Conservation (phyloP, 1,140 invertebrate species). For the Zaprionus inermis region DNA sequence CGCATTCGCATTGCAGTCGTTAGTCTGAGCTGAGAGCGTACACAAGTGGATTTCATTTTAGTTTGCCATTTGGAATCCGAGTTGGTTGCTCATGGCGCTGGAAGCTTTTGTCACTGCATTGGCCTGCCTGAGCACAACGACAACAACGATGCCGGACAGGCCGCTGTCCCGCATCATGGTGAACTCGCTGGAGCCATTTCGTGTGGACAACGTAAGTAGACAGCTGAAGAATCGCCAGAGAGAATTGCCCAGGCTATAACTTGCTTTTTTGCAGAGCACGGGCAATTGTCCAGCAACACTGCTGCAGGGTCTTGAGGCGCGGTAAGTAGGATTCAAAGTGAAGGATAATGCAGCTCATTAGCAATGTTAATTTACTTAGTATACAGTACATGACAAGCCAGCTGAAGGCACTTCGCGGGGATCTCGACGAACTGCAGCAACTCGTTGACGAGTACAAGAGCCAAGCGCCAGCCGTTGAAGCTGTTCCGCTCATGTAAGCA, state of each 20-base stretch:
- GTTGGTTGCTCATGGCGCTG: conserved; percentile 47
- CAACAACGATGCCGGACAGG: conserved; percentile 18
- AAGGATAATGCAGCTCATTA: not conserved
- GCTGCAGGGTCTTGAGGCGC: conserved; percentile 43
- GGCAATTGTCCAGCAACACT: conserved; percentile 50
- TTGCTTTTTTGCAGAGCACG: conserved; percentile 20
- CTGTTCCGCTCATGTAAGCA: conserved; percentile 42
- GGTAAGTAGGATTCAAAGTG: conserved; percentile 37
- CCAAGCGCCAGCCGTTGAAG: not conserved
- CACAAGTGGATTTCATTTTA: conserved; percentile 3
- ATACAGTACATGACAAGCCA: conserved; percentile 49
- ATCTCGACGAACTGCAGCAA: conserved; percentile 53
- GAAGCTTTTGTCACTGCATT: conserved; percentile 65
- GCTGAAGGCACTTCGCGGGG: conserved; percentile 28
- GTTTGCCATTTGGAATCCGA: not conserved
- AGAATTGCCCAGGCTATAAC: no score
- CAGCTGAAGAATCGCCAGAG: not conserved
- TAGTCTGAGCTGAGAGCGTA: conserved; percentile 23
- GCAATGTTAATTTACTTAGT: not conserved
- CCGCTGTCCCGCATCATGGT: conserved; percentile 40
- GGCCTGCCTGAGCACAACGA: conserved; percentile 60
- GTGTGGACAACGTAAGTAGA: conserved; percentile 45
- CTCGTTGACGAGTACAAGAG: conserved; percentile 54
- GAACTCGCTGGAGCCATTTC: conserved; percentile 53
- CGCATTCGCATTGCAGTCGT: conserved; percentile 44